Evolutionary conservation across 2,888 invertebrate genomes (phyloP), one percentile per base, ranked within the genome.

Genomic region (Julus scandinavius): DNA sequence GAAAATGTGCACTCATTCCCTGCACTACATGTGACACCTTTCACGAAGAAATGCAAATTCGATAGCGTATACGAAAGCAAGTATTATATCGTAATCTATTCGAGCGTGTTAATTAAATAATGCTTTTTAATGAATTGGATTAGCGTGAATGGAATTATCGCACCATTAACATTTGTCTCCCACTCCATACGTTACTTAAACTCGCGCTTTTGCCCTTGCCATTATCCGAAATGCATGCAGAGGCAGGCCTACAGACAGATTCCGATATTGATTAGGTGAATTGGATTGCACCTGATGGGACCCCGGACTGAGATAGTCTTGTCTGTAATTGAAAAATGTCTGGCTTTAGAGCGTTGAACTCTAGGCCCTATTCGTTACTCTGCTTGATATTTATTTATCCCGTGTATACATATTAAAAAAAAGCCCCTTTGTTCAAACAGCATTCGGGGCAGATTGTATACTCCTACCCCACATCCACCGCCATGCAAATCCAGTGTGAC

Each of bases 271-370:
- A 72, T 72, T 7, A 29, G 72, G 72, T 17, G 72, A 20, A 72
- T 72, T 72, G 20, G 72, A 72, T 72, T 29, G 29, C 72, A 72
- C 72, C 72, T 72, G 20, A 72, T 72, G 72, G 72, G 72, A 29
- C 72, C 72, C 72, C 72, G 72, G 72, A 29, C 72, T 72, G 72
- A 72, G 72, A 29, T 72, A 5, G 20, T 49, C 6, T 29, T 6
- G 20, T 72, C 72, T 29, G 54, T 58, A 58, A 72, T 72, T 72
- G 72, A 72, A 72, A 72, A 72, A 72, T 29, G 72, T 72, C 72
- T 72, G 63, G 63, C 63, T 63, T 17, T n/a, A 3, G 72, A 29
- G 72, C 72, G 72, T 72, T 72, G 72, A 72, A 72, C 72, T 29
- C 72, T 29, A 0, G 7, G 29, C 72, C 63, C 63, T 54, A 54